phyloP scores from a whole-genome alignment of 2,797 vertebrate genomes.

The Diplodus sargus region DNA sequence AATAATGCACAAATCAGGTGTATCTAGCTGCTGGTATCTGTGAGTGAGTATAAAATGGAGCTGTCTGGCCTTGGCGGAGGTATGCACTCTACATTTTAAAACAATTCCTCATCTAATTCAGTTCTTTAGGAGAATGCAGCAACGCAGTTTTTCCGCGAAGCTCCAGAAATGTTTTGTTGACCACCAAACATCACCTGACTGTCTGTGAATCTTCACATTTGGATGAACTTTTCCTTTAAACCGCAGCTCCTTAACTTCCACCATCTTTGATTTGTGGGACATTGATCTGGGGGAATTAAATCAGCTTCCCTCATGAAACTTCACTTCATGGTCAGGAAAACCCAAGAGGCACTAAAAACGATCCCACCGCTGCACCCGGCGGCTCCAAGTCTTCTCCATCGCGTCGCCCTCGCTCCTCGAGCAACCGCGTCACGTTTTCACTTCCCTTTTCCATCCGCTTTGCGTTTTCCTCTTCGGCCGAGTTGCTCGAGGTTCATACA shows the following conservation, averaged over 20 bases:
- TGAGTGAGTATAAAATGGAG: too few species aligned
- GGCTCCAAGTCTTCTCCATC: slow-evolving; percentile 22
- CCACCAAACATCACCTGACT: too few species aligned
- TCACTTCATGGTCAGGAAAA: slow-evolving; percentile 37
- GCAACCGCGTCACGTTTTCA: slow-evolving; percentile 9
- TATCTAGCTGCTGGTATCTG: too few species aligned
- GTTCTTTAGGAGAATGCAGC: too few species aligned
- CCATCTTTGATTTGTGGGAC: slow-evolving; percentile 32
- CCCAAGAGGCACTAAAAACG: slow-evolving; percentile 61
- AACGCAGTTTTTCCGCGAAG: too few species aligned
- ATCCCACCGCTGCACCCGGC: slow-evolving; percentile 23
- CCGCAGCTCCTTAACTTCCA: slow-evolving; percentile 6
- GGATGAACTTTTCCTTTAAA: too few species aligned
- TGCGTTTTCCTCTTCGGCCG: slow-evolving; percentile 20
- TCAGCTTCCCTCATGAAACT: slow-evolving; percentile 35
- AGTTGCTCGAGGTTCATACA: slow-evolving; percentile 63
- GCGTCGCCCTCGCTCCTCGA: slow-evolving; percentile 28
- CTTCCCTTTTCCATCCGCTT: background rate
- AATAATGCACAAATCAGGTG: too few species aligned
- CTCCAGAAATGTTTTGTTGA: too few species aligned
- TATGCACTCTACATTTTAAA: too few species aligned
- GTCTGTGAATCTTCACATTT: too few species aligned
- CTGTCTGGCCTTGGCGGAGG: too few species aligned
- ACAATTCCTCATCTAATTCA: too few species aligned
- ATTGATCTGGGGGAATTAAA: slow-evolving; percentile 27